A percentile compares a stretch with the other conserved stretches of the same genome.
phyloP scores from a whole-genome alignment of 1,140 invertebrate species.

The Marisa cornuarietis region DNA sequence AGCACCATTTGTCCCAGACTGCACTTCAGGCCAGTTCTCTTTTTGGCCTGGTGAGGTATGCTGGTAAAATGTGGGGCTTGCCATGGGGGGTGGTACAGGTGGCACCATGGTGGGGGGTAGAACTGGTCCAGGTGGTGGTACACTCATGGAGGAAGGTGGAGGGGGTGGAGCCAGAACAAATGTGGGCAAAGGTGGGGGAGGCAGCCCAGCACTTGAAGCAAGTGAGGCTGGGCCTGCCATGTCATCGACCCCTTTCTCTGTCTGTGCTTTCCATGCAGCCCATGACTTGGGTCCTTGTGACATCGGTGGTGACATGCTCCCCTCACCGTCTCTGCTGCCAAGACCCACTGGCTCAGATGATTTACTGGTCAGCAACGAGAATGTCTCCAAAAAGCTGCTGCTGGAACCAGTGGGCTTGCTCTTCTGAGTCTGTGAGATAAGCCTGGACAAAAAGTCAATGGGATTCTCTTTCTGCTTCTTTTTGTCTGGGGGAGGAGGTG shows the following conservation, averaged over 20 bases:
- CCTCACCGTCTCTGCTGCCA: neutral
- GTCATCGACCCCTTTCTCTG: constrained; percentile 3
- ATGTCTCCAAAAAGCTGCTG: constrained; percentile 54
- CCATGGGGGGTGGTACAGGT: constrained; percentile 9
- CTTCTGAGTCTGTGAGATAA: constrained; percentile 55
- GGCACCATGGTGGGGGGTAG: constrained; percentile 16
- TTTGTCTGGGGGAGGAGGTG: constrained; percentile 20
- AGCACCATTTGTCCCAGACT: neutral
- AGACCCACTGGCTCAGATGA: constrained; percentile 2
- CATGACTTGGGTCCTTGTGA: constrained; percentile 36
- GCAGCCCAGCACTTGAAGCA: neutral
- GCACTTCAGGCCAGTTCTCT: constrained; percentile 32
- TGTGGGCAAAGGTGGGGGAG: constrained; percentile 14
- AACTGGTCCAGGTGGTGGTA: constrained; percentile 27
- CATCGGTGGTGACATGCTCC: neutral
- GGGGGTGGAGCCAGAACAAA: constrained; percentile 15
- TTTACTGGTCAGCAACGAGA: constrained; percentile 43
- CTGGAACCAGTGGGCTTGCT: constrained; percentile 23
- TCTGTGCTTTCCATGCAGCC: constrained; percentile 52
- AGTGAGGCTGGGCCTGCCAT: neutral
- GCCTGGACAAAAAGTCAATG: constrained; percentile 60
- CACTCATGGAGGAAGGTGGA: constrained; percentile 13
- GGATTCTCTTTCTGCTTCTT: constrained; percentile 47
- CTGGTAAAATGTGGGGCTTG: constrained; percentile 22
- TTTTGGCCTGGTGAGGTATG: constrained; percentile 32